Evolutionary conservation across 2,797 vertebrate genomes (phyloP), one percentile per base, ranked within the genome.

Genomic region (Halcyon leucocephala): DNA sequence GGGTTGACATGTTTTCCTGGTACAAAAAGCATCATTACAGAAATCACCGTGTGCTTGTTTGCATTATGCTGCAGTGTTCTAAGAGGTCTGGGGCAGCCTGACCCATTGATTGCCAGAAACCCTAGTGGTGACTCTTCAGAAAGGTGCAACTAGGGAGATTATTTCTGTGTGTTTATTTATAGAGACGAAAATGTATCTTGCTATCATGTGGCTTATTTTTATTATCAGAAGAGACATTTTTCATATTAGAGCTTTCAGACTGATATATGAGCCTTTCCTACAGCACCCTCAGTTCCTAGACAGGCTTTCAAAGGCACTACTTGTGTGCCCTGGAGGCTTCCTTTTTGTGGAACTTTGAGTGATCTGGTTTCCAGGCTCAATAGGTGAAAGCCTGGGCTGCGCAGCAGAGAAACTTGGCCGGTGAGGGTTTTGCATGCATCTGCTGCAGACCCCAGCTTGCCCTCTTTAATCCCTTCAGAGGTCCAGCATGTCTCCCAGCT

Each of bases 381-480:
- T 3, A 55, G 29, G 17, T 71, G 42, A 91, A 41, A 81, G 15
- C 15, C 33, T 0, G 2, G 39, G 49, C 60, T 64, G 35, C 49
- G 72, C 51, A 55, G 71, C 3, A 7, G 55, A 46, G 46, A 39
- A 21, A 35, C 33, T 49, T 52, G 67, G 33, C 48, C 49, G 3
- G 18, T 4, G 31, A 78, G n/a, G 76, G 28, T 25, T 78, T 87
- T 54, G 44, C 20, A 25, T 5, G 1, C 64, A 74, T 67, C 52
- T 86, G 61, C 55, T 0, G 0, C 0, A 4, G 67, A 48, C 20
- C 39, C 29, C 17, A 52, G 6, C 33, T 81, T 77, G 15, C 48
- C 44, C 37, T 90, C 20, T 64, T 89, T 91, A 92, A 86, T 73
- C 39, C 44, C 28, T 82, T 93, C 62, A 77, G 70, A 92, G 57